These are phyloP conservation scores for Sarotherodon lohbergeri DNA, from an alignment of 2,113 vertebrate genomes.

Conservation along the genomic window DNA sequence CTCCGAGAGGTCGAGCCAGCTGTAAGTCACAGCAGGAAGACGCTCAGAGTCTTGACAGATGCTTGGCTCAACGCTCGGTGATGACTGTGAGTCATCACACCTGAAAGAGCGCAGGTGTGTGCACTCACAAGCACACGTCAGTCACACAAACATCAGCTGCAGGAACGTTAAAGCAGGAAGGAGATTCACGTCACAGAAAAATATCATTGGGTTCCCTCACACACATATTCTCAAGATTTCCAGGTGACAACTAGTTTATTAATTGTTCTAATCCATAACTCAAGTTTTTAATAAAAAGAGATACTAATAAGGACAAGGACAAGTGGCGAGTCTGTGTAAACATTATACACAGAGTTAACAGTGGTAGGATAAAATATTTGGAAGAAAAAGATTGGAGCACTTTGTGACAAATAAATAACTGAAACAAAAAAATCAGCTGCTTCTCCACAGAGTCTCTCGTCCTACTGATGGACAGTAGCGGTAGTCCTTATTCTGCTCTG, in stretches of 20 bases:
- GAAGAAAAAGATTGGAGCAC: background rate
- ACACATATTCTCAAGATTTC: background rate
- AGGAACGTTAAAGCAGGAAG: background rate
- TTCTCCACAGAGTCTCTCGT: rapidly evolving
- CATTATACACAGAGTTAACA: background rate
- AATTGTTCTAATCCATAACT: background rate
- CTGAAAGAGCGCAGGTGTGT: background rate
- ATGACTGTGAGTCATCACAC: background rate
- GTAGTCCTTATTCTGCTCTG: rapidly evolving
- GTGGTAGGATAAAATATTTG: background rate
- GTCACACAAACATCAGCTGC: background rate
- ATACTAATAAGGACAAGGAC: rapidly evolving
- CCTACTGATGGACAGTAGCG: rapidly evolving
- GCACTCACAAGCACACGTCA: background rate
- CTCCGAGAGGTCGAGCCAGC: slow-evolving; percentile 19
- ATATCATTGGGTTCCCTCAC: background rate
- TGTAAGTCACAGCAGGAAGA: slow-evolving; percentile 40
- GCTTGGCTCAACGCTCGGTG: background rate
- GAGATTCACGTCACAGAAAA: background rate
- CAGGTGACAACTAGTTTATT: background rate
- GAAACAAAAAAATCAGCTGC: background rate
- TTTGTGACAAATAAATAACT: rapidly evolving
- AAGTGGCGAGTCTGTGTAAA: rapidly evolving
- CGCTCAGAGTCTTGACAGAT: background rate
- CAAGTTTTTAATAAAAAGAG: background rate